A percentile compares a stretch with the other conserved stretches of the same genome.
Conservation (phyloP, 2,113 vertebrate genomes). For the Leuciscus idus region DNA sequence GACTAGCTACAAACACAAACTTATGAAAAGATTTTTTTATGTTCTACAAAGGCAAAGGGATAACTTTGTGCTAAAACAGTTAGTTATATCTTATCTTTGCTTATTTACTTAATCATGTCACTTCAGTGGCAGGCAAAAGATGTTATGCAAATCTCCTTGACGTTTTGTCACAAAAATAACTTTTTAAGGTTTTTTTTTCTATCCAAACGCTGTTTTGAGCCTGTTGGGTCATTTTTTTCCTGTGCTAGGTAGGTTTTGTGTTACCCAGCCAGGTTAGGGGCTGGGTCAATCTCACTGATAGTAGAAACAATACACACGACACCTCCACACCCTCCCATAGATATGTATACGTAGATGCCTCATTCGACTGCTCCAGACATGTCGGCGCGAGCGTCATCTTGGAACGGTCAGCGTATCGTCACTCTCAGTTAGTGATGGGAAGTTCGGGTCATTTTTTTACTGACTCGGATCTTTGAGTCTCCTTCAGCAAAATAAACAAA, state of each 20-base stretch:
- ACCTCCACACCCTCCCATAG: too few relatives aligned
- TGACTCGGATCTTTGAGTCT: too few relatives aligned
- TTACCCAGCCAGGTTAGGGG: neutral
- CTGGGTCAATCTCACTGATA: neutral
- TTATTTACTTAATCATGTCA: constrained; percentile 3
- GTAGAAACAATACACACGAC: neutral
- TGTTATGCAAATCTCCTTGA: neutral
- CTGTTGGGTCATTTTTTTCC: neutral
- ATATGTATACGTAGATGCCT: too few relatives aligned
- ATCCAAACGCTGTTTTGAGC: too few relatives aligned
- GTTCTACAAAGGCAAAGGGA: constrained; percentile 15
- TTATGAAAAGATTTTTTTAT: constrained; percentile 5
- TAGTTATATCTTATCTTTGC: neutral
- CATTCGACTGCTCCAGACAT: too few relatives aligned
- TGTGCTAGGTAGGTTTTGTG: neutral
- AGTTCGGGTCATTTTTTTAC: too few relatives aligned
- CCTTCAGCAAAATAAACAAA: too few relatives aligned
- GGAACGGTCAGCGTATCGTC: too few relatives aligned
- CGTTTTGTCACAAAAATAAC: neutral
- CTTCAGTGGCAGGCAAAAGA: neutral
- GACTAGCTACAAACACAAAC: constrained; percentile 14
- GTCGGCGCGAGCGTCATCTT: too few relatives aligned
- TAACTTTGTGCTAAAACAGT: constrained; percentile 22
- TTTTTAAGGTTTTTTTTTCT: neutral
- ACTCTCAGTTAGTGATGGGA: too few relatives aligned